These are phyloP conservation scores for Enteromius unitaeniatus DNA, from an alignment of 2,797 vertebrate species.

Conservation along the genomic window DNA sequence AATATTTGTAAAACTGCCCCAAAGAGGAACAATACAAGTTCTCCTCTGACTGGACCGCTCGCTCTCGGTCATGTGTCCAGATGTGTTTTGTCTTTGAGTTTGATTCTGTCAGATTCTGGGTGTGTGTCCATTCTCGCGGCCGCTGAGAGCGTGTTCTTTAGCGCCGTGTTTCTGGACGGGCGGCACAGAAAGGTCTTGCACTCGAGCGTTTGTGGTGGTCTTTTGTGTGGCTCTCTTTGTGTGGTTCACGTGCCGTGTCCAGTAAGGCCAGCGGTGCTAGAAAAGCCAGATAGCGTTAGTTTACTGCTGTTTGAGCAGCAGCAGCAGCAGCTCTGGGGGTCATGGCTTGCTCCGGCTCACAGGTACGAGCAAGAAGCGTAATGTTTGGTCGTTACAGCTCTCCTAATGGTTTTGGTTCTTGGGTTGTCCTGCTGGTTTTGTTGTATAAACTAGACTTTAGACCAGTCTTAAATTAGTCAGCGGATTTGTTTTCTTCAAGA, in stretches of 20 bases:
- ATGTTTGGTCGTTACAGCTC: background rate
- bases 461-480: too few species aligned
- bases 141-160: conserved; percentile 30
- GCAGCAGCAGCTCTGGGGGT: conserved; percentile 9
- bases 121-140: conserved; percentile 7
- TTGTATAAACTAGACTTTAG: too few species aligned
- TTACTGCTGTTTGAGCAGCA: background rate
- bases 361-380: conserved; percentile 28
- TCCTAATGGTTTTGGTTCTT: background rate
- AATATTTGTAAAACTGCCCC: too few species aligned
- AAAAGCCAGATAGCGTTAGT: conserved; percentile 57
- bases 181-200: conserved; percentile 55
- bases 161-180: conserved; percentile 71
- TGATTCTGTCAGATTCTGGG: conserved; percentile 53
- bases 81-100: background rate
- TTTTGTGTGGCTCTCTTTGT: conserved; percentile 74
- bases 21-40: background rate
- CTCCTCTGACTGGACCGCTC: background rate
- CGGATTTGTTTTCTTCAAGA: too few species aligned
- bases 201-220: conserved; percentile 59
- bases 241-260: conserved; percentile 66
- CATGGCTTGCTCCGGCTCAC: conserved; percentile 65
- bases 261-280: conserved; percentile 68
- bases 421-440: too few species aligned
- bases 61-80: background rate